These are phyloP conservation scores for Enchytraeus crypticus DNA, from an alignment of 2,888 invertebrate genomes.

Conservation along the genomic window DNA sequence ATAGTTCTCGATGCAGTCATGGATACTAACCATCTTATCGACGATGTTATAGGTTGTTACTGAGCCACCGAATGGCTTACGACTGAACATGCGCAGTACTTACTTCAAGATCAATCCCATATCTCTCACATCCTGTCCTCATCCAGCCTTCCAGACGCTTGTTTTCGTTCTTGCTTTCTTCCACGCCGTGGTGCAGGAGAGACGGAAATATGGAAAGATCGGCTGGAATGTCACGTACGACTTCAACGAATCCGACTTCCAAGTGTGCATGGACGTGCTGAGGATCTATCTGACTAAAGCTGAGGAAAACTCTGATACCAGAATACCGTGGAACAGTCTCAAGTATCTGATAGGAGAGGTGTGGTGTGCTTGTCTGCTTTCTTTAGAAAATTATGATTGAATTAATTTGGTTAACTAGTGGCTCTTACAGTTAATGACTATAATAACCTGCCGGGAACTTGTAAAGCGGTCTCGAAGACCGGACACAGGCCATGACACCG, in stretches of 20 bases:
- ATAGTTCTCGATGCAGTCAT: no score
- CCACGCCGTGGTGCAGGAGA: slow-evolving; percentile 82
- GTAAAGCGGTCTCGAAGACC: no score
- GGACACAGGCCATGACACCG: no score
- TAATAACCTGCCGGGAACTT: no score
- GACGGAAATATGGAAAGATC: slow-evolving; percentile 83
- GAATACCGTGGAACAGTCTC: slow-evolving; percentile 79
- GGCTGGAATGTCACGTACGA: slow-evolving; percentile 91
- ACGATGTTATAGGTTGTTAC: slow-evolving; percentile 75
- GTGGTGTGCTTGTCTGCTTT: slow-evolving; percentile 17
- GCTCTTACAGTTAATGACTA: neutral
- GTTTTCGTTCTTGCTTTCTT: slow-evolving; percentile 84
- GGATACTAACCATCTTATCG: no score
- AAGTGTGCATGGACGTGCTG: slow-evolving; percentile 75
- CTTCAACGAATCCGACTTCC: slow-evolving; percentile 83
- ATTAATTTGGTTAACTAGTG: neutral
- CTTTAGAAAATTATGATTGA: no score
- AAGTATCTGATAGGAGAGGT: slow-evolving; percentile 88
- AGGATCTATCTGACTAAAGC: slow-evolving; percentile 73
- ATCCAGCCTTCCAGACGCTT: slow-evolving; percentile 68
- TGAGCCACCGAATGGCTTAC: slow-evolving; percentile 82
- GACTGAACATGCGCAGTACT: slow-evolving; percentile 76
- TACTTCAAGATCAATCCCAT: slow-evolving; percentile 75
- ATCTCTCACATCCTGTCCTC: slow-evolving; percentile 64
- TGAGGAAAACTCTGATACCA: slow-evolving; percentile 52